Conservation (phyloP, 2,888 invertebrate genomes). For the Acleris literana region DNA sequence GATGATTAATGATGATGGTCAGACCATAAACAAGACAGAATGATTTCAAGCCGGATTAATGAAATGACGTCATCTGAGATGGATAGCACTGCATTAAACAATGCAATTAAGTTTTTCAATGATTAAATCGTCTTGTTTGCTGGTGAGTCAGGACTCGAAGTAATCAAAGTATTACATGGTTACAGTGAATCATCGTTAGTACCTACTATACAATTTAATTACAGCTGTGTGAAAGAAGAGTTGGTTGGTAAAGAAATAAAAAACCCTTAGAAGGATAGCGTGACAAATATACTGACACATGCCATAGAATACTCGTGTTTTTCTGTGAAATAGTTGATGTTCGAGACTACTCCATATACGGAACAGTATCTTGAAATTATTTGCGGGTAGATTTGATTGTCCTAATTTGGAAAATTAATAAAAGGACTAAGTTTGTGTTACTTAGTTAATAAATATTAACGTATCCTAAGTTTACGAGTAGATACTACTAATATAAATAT, state of each 20-base stretch:
- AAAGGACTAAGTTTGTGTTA: too few relatives aligned
- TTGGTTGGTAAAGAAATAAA: background rate
- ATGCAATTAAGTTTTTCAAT: slow-evolving; percentile 35
- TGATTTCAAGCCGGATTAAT: slow-evolving; percentile 16
- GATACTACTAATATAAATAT: too few relatives aligned
- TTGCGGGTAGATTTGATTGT: too few relatives aligned
- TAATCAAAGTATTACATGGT: slow-evolving; percentile 14
- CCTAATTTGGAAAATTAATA: too few relatives aligned
- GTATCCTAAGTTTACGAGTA: too few relatives aligned
- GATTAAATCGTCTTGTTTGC: slow-evolving; percentile 19
- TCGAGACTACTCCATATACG: too few relatives aligned
- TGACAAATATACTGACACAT: too few relatives aligned
- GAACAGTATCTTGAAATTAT: too few relatives aligned
- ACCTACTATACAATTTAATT: background rate
- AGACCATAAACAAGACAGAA: background rate
- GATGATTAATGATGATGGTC: slow-evolving; percentile 15
- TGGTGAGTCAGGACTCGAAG: slow-evolving; percentile 19
- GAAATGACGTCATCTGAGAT: slow-evolving; percentile 13
- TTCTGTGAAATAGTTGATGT: too few relatives aligned
- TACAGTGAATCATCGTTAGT: slow-evolving; percentile 5
- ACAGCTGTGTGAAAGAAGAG: background rate
- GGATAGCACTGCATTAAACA: slow-evolving; percentile 26
- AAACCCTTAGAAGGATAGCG: background rate
- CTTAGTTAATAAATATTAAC: too few relatives aligned
- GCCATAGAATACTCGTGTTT: too few relatives aligned